Evolutionary conservation across 2,797 vertebrate genomes (phyloP).

Genomic region (Eptatretus atami): DNA sequence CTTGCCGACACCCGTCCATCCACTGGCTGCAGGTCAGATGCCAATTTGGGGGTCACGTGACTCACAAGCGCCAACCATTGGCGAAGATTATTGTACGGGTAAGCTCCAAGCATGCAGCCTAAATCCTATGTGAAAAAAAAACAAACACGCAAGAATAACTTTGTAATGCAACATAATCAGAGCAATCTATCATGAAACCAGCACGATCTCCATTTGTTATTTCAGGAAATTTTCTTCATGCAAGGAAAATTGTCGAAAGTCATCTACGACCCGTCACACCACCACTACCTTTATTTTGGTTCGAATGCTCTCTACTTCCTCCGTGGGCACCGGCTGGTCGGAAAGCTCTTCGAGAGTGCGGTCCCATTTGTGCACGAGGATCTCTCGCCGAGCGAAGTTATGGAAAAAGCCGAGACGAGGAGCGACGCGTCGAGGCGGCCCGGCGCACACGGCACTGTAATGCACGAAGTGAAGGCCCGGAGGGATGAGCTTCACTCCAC

Average conservation of each 20-base stretch:
- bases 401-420: conserved; percentile 53
- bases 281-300: conserved; percentile 14
- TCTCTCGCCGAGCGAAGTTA: conserved; percentile 26
- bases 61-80: conserved; percentile 72
- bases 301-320: conserved; percentile 24
- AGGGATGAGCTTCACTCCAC: conserved; percentile 79
- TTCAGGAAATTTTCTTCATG: too few relatives aligned
- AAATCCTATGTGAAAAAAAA: conserved; percentile 17
- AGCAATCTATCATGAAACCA: too few relatives aligned
- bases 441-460: conserved; percentile 25
- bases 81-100: conserved; percentile 45
- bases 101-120: conserved; percentile 47
- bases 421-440: conserved; percentile 21
- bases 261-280: too few relatives aligned
- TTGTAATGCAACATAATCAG: too few relatives aligned
- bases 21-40: conserved; percentile 33
- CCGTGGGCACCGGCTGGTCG: conserved; percentile 21
- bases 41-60: conserved; percentile 26
- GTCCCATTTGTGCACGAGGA: conserved; percentile 41
- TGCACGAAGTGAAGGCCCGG: conserved; percentile 69
- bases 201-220: too few relatives aligned
- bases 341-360: conserved; percentile 28
- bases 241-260: too few relatives aligned
- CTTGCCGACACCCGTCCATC: conserved; percentile 43
- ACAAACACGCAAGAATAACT: too few relatives aligned